phyloP scores from a whole-genome alignment of 2,888 invertebrate genomes.

The Nomada fucata region DNA sequence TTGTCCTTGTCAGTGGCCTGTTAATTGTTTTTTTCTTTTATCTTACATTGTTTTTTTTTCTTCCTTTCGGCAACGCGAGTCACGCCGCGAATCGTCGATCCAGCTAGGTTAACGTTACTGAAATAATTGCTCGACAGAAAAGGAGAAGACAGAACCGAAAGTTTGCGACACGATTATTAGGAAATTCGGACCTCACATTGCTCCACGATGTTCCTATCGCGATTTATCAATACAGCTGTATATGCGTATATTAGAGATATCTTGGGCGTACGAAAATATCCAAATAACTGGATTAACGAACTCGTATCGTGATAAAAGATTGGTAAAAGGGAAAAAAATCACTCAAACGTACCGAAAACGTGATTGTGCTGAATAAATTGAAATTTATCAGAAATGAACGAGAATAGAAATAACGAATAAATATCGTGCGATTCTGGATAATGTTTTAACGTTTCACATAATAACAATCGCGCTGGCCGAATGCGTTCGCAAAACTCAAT shows the following conservation, averaged over 20 bases:
- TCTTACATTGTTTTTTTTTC: neutral
- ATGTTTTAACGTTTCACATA: neutral
- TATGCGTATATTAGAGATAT: conserved; percentile 5
- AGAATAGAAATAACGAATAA: neutral
- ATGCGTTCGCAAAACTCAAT: neutral
- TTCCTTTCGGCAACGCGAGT: no score
- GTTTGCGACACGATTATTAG: neutral
- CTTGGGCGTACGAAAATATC: conserved; percentile 6
- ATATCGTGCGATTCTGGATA: neutral
- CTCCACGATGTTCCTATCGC: neutral
- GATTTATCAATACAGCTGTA: conserved; percentile 17
- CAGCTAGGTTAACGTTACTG: neutral
- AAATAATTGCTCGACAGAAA: neutral
- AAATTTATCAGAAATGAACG: neutral
- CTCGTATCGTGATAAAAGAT: neutral
- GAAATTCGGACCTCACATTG: neutral
- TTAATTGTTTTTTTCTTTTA: conserved; percentile 19
- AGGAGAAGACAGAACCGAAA: neutral
- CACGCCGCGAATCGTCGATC: no score
- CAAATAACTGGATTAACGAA: neutral
- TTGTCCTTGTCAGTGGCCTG: conserved; percentile 88
- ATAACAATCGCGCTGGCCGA: neutral
- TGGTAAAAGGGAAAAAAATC: neutral
- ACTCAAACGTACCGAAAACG: no score
- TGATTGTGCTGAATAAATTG: neutral